Base-by-base conservation (phyloP, 23 tunicate species). In the Pegea sp. region DNA sequence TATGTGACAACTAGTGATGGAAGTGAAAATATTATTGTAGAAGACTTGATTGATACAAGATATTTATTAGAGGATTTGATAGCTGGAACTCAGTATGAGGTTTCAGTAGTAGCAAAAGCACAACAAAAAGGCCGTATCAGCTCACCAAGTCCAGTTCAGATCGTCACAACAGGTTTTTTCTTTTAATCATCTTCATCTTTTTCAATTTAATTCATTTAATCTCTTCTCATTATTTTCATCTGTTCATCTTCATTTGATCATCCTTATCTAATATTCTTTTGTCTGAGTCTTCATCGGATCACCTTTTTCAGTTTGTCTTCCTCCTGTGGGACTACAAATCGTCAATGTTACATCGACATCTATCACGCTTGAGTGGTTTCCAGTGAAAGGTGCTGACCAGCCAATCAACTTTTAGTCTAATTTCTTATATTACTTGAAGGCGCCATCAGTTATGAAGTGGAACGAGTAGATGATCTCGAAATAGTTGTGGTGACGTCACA, bases 361-460 rank as follows among this genome's bases (percentile, higher is more conserved):
- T 16, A 16, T 38, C 46, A 38, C 46, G 11, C 16, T 38, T 38
- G 46, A 38, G 16, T 38, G 46, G 46, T 8, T 16, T 11, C 13
- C 11, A 11, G 46, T 38, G 46, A 38, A 38, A 38, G 46, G 46
- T 38, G n/a, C n/a, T n/a, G n/a, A n/a, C n/a, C n/a, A n/a, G n/a
- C n/a, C n/a, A n/a, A n/a, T n/a, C n/a, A n/a, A n/a, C n/a, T n/a
- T n/a, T n/a, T n/a, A n/a, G n/a, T n/a, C n/a, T n/a, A n/a, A n/a
- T n/a, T n/a, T n/a, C n/a, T n/a, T n/a, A n/a, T n/a, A n/a, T n/a
- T n/a, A n/a, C n/a, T n/a, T n/a, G n/a, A n/a, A 38, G 46, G 46
- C 16, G 46, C 16, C 16, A 16, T 38, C 13, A 38, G 16, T 8
- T 38, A 38, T 16, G 46, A 38, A 8, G 46, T 38, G 16, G 46